Percentiles rank a stretch among this genome's conserved stretches.
phyloP scores from a whole-genome alignment of 2,113 vertebrate genomes.

The Antennarius striatus region DNA sequence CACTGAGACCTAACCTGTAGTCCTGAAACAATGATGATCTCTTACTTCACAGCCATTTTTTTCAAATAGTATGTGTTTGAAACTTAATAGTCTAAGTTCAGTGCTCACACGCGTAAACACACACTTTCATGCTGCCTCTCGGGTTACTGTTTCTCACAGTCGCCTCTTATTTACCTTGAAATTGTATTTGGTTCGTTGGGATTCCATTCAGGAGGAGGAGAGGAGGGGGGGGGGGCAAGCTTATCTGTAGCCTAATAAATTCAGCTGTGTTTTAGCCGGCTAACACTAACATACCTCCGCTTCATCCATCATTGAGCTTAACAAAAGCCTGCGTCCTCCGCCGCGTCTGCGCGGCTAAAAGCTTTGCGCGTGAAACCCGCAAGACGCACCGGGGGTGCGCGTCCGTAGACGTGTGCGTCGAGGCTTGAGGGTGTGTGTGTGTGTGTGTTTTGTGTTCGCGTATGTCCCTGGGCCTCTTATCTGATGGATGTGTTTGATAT shows the following conservation, averaged over 20 bases:
- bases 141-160: constrained; percentile 85
- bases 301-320: constrained; percentile 85
- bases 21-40: too few species aligned
- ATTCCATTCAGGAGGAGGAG: constrained; percentile 78
- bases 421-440: not conserved
- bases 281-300: constrained; percentile 88
- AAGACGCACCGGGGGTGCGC: constrained; percentile 53
- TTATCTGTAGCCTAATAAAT: constrained; percentile 88
- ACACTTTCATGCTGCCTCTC: constrained; percentile 63
- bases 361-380: constrained; percentile 82
- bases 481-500: constrained; percentile 82
- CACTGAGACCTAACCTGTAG: too few species aligned
- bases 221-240: constrained; percentile 80
- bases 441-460: constrained; percentile 20
- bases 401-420: constrained; percentile 5
- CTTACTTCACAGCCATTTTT: too few species aligned
- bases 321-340: constrained; percentile 82
- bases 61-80: too few species aligned
- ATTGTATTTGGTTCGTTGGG: constrained; percentile 87
- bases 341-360: constrained; percentile 81
- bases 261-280: constrained; percentile 82
- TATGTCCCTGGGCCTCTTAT: constrained; percentile 66
- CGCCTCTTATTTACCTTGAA: constrained; percentile 88
- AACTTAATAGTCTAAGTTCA: too few species aligned
- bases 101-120: not conserved